Evolutionary conservation across 2,113 vertebrate genomes (phyloP).

Genomic region (Albula goreensis): DNA sequence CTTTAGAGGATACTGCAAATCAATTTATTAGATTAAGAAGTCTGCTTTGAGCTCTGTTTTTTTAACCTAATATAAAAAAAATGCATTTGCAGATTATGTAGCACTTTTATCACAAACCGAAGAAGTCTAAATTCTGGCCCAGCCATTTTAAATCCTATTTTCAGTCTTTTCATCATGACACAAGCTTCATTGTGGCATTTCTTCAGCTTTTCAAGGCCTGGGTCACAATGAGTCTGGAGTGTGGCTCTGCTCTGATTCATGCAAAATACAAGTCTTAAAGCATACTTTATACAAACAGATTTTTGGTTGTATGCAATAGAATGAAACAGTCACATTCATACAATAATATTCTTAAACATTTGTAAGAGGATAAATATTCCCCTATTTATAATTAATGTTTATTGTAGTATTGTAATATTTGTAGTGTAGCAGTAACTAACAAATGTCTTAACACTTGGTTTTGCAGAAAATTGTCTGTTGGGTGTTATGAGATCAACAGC

Average conservation of each 20-base stretch:
- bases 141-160: constrained; percentile 73
- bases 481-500: neutral
- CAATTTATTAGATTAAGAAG: constrained; percentile 79
- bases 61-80: constrained; percentile 61
- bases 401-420: neutral
- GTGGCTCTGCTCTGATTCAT: constrained; percentile 10
- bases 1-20: constrained; percentile 76
- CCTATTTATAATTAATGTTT: constrained; percentile 13
- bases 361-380: neutral
- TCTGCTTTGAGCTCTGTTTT: constrained; percentile 67
- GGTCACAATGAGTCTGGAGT: constrained; percentile 54
- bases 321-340: neutral
- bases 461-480: neutral
- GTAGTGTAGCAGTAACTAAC: neutral
- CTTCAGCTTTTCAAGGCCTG: constrained; percentile 65
- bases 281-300: constrained; percentile 10
- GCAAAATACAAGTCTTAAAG: constrained; percentile 2
- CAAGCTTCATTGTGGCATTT: constrained; percentile 43
- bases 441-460: neutral
- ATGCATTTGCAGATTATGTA: constrained; percentile 67
- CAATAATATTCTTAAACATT: constrained; percentile 10
- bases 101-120: constrained; percentile 65
- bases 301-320: constrained; percentile 4
- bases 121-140: constrained; percentile 67
- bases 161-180: constrained; percentile 44